Base-by-base conservation (phyloP, 2,888 invertebrate species). In the Eristalis pertinax region DNA sequence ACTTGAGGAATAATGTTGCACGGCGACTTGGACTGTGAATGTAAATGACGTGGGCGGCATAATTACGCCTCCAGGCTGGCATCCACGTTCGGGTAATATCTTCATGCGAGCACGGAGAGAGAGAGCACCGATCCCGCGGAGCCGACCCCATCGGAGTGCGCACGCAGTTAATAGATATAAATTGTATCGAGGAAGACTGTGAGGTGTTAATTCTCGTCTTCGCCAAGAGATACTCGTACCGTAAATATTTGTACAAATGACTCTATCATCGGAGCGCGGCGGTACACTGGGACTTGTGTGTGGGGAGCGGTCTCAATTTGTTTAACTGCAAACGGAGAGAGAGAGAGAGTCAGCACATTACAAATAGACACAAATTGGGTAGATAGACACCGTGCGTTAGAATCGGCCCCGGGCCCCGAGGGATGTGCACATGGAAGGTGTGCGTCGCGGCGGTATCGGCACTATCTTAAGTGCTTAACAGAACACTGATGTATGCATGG, bases 211-310 rank as follows among this genome's bases (percentile, higher is more conserved):
- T 75, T 76, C 38, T 70, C 56, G 50, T 50, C 76, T 76, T 43
- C 32, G 84, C 75, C 84, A 35, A 70, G 65, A 19, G 15, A 19
- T 4, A 15, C 15, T n/a, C n/a, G 75, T 80, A 73, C 65, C 32
- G 80, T 84, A 80, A 80, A 84, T 84, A 80, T 84, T 84, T 84
- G 75, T 70, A 80, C 70, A 84, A 84, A 84, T 84, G 84, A 75
- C 84, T 84, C 65, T 84, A 84, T 84, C 84, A 50, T 19, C 50
- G 50, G 19, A n/a, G 50, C 19, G 50, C 5, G 4, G 50, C 50
- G 13, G 13, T 38, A 38, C 13, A 38, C 13, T 13, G 38, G 38
- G 11, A 38, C 38, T 38, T 13, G 38, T 38, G 19, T 50, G 50
- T 50, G 50, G 50, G 84, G 84, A 84, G 84, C 80, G 84, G 84